Conservation (phyloP, 2,888 invertebrate genomes). For the Cantharis rufa region DNA sequence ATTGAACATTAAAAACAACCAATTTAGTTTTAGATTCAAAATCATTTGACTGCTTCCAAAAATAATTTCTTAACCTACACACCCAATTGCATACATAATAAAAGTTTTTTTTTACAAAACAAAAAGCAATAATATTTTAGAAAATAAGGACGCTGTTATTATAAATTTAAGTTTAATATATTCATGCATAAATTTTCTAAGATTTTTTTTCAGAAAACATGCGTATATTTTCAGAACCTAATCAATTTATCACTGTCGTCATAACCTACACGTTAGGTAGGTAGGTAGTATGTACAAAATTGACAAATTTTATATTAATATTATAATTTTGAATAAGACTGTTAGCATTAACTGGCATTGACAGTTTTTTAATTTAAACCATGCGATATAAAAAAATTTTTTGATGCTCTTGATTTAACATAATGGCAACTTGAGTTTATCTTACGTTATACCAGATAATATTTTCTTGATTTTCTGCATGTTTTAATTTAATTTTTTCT, state of each 20-base stretch:
- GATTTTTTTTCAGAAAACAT: conserved; percentile 2
- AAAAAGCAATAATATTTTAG: background rate
- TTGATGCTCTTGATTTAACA: background rate
- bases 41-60: background rate
- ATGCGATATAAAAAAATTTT: background rate
- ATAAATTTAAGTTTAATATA: background rate
- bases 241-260: conserved; percentile 12
- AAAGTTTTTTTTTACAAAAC: background rate
- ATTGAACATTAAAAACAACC: too few species aligned
- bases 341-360: conserved; percentile 4
- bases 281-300: conserved; percentile 1
- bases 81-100: background rate
- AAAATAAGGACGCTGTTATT: background rate
- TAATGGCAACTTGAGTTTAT: background rate
- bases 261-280: conserved; percentile 7
- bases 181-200: conserved; percentile 2
- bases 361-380: conserved; percentile 8
- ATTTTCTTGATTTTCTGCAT: background rate
- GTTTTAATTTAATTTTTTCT: background rate
- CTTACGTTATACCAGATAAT: background rate
- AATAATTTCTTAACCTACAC: background rate
- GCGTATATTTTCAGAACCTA: conserved; percentile 2
- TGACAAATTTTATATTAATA: conserved; percentile 14
- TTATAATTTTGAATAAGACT: conserved; percentile 10
- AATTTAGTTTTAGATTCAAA: too few species aligned